Percentiles rank a stretch among this genome's conserved stretches.
These are phyloP conservation scores for Phoeniculus purpureus DNA, from an alignment of 2,797 vertebrate genomes.

Conservation along the genomic window DNA sequence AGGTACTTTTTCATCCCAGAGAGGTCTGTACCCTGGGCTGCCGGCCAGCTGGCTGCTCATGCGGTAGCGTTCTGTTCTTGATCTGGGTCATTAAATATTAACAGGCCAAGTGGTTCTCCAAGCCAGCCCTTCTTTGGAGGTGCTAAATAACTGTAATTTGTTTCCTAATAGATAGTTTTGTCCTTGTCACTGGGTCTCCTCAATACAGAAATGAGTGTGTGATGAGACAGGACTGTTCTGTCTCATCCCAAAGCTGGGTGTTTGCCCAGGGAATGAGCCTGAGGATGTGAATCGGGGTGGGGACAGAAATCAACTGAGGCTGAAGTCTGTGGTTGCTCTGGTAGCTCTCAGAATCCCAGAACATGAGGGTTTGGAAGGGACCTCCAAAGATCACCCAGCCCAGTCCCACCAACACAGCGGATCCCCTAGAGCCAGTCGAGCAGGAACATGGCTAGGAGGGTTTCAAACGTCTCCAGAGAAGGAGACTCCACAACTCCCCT, in stretches of 20 bases:
- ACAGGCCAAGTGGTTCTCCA: conserved; percentile 64
- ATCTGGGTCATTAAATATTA: conserved; percentile 71
- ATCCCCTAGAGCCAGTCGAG: no score
- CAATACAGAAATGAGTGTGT: neutral
- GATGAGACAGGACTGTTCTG: neutral
- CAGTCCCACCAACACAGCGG: no score
- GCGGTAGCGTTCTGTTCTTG: conserved; percentile 49
- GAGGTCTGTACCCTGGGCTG: conserved; percentile 19
- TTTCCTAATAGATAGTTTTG: conserved; percentile 64
- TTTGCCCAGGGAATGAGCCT: neutral
- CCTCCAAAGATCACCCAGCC: no score
- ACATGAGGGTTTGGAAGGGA: no score
- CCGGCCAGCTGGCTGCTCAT: conserved; percentile 50
- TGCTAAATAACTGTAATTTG: conserved; percentile 69
- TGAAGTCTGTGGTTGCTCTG: neutral
- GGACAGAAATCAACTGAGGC: neutral
- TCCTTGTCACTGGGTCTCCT: conserved; percentile 50
- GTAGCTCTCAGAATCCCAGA: neutral
- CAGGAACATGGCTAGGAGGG: no score
- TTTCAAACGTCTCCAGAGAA: no score
- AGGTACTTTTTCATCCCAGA: neutral
- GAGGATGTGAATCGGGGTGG: neutral
- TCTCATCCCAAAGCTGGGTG: neutral
- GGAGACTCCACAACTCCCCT: no score
- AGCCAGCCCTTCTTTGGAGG: conserved; percentile 19